Evolutionary conservation across 2,113 vertebrate genomes (phyloP), one percentile per base, ranked within the genome.

Genomic region (Malaclemys terrapin): DNA sequence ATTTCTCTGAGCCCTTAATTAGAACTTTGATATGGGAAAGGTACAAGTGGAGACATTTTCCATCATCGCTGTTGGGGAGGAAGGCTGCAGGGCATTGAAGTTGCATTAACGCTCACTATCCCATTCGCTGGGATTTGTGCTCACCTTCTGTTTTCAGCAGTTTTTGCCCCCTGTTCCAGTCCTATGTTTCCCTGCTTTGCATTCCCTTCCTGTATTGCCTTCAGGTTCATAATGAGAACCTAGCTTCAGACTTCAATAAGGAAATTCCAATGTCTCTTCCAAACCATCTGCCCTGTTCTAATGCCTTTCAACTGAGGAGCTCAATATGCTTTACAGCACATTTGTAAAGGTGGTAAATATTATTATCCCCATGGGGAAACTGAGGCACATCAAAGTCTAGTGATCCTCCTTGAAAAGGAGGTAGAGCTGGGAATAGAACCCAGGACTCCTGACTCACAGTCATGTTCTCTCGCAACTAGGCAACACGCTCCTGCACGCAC

Each of bases 1-100:
- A 97, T 98, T 98, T 98, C 97, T 97, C 94, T 97, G 97, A 98
- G 93, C 95, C 95, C 96, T 98, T 99, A 98, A 99, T 98, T 98
- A 98, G 98, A 96, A 91, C 96, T 94, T 59, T 93, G 93, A 87
- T 97, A 89, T 93, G 94, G 95, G 93, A 96, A 88, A 96, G 93
- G 82, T 89, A 93, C 87, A 81, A 84, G 95, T 94, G 82, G 98
- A 97, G 96, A 97, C 91, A 90, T 93, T 96, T 98, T 98, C 97
- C 95, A 97, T 96, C 97, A 97, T 87, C 87, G 83, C 94, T 62
- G 65, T 49, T 90, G 82, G 88, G 85, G 78, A 96, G 88, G 29
- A 69, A 97, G 84, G 84, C 86, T 79, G 85, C 59, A 93, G 88
- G 53, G 80, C 76, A 94, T 54, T 65, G 84, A 91, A 85, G 84